phyloP scores from a whole-genome alignment of 2,113 vertebrate species.

The Brienomyrus brachyistius region DNA sequence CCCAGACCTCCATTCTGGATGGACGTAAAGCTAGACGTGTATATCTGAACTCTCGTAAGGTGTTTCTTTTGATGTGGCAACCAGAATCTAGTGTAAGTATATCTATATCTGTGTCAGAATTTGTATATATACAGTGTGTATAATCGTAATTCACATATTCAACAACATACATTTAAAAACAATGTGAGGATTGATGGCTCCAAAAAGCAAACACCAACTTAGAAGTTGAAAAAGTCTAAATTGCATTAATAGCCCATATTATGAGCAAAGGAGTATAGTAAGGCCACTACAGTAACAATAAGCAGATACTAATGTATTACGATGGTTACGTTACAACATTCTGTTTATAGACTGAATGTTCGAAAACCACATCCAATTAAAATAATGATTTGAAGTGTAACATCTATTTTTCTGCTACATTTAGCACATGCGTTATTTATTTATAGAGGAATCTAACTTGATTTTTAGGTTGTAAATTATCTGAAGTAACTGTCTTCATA shows the following conservation, averaged over 20 bases:
- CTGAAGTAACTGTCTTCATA: not conserved
- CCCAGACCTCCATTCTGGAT: not conserved
- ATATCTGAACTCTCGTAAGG: not conserved
- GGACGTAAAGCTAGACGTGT: not conserved
- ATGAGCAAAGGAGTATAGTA: not conserved
- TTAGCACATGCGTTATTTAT: not conserved
- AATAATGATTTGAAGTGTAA: not conserved
- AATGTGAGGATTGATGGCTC: not conserved
- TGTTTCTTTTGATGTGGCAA: not conserved
- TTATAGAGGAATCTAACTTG: not conserved
- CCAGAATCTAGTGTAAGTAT: not conserved
- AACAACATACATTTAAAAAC: not conserved
- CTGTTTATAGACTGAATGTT: not conserved
- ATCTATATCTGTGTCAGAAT: not conserved
- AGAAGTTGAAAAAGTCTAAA: not conserved
- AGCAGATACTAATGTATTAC: not conserved
- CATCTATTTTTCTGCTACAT: not conserved
- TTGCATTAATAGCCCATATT: not conserved
- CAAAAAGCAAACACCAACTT: not conserved
- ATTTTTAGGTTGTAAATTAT: not conserved
- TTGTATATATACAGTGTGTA: not conserved
- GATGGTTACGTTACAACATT: not conserved
- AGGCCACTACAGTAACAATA: not conserved
- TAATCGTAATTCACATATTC: not conserved
- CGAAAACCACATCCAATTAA: not conserved